Percentiles rank a stretch among this genome's conserved stretches.
Conservation (phyloP, 2,113 vertebrate genomes). For the Rhinogobius similis region DNA sequence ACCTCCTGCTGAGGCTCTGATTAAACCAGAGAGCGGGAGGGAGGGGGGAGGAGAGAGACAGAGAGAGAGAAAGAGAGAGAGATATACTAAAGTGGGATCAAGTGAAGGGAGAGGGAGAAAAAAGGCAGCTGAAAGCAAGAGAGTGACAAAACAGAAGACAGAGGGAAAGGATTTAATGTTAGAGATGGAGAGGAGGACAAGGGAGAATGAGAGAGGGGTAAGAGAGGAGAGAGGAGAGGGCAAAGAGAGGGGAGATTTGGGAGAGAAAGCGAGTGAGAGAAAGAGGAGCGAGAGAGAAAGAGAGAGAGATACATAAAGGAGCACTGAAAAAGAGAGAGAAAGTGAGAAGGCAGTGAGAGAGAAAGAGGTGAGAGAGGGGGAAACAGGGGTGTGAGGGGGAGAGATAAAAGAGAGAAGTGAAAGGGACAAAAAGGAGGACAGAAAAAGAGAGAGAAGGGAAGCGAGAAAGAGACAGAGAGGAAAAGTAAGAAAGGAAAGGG, state of each 20-base stretch:
- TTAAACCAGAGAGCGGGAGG: constrained; percentile 50
- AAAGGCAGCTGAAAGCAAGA: too few species aligned
- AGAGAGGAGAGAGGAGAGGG: constrained; percentile 8
- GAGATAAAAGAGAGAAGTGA: neutral
- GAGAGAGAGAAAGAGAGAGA: constrained; percentile 44
- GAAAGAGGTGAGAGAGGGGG: neutral
- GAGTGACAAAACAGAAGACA: too few species aligned
- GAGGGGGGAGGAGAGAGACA: constrained; percentile 18
- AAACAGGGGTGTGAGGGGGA: neutral
- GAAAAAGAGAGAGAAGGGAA: neutral
- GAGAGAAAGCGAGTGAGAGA: neutral
- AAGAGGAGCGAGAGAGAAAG: neutral
- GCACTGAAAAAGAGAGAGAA: neutral
- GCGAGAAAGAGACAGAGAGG: neutral
- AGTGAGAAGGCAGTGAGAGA: neutral
- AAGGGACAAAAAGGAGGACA: neutral
- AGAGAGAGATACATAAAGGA: neutral
- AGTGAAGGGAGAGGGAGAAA: too few species aligned
- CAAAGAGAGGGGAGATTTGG: neutral
- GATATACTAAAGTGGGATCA: too few species aligned
- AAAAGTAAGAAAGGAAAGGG: too few species aligned
- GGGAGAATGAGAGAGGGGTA: constrained; percentile 15
- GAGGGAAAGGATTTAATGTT: too few species aligned
- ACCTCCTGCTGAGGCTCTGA: constrained; percentile 79
- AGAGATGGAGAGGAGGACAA: constrained; percentile 45